phyloP scores from a whole-genome alignment of 2,888 invertebrate genomes.

The Parnassius orleans region DNA sequence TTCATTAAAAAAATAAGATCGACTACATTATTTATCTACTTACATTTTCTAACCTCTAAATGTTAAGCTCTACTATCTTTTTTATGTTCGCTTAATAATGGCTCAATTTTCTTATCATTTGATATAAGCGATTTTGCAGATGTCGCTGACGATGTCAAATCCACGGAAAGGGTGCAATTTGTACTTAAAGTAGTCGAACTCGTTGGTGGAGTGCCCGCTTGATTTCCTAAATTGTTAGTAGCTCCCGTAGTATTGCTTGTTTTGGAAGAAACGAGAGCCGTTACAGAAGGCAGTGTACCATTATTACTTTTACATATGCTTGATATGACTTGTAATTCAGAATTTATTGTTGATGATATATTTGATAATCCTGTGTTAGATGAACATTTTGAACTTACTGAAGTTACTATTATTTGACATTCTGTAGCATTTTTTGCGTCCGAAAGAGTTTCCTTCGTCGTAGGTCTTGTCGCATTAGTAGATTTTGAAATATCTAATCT shows the following conservation, averaged over 20 bases:
- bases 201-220: neutral
- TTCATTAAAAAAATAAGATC: conserved; percentile 7
- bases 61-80: conserved; percentile 46
- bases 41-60: conserved; percentile 28
- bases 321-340: neutral
- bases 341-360: conserved; percentile 8
- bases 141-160: conserved; percentile 12
- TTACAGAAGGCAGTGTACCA: neutral
- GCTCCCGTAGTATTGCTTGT: neutral
- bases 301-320: conserved; percentile 6
- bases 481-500: conserved; percentile 16
- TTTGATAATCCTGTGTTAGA: conserved; percentile 12
- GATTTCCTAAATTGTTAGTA: conserved; percentile 7
- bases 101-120: conserved; percentile 30
- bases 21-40: neutral
- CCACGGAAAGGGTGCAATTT: conserved; percentile 6
- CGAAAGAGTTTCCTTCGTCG: conserved; percentile 28
- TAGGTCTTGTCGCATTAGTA: conserved; percentile 9
- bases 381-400: conserved; percentile 11
- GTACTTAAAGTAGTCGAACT: neutral
- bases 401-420: conserved; percentile 17
- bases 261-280: neutral
- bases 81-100: conserved; percentile 26
- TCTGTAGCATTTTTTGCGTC: conserved; percentile 25
- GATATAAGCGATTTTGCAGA: conserved; percentile 23